Evolutionary conservation across 2,113 vertebrate genomes (phyloP).

Genomic region (Cheirogaleus medius): DNA sequence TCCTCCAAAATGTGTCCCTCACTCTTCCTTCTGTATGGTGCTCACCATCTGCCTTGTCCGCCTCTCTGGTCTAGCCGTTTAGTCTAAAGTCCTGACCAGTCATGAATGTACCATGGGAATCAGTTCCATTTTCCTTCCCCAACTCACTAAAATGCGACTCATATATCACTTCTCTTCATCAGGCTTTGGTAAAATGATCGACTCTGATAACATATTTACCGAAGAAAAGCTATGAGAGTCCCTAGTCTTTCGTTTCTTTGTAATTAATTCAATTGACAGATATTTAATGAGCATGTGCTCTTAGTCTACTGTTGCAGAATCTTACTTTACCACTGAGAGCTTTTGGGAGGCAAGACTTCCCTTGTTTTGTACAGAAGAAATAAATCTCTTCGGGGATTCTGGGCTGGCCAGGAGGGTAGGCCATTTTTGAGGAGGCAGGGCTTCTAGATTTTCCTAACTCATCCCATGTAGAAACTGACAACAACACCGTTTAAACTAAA

Average conservation of each 20-base stretch:
- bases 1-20: fast-evolving
- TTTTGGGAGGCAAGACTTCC: not conserved
- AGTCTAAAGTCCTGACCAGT: not conserved
- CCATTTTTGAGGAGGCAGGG: not conserved
- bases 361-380: not conserved
- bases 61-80: not conserved
- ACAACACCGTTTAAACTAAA: not conserved
- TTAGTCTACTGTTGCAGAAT: not conserved
- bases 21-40: fast-evolving
- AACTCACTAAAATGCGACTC: not conserved
- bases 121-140: not conserved
- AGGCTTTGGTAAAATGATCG: not conserved
- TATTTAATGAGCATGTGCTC: not conserved
- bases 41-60: not conserved
- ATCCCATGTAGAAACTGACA: not conserved
- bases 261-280: not conserved
- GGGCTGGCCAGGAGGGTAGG: not conserved
- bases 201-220: not conserved
- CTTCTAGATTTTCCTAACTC: not conserved
- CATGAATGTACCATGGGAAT: not conserved
- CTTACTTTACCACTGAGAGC: not conserved
- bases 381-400: not conserved
- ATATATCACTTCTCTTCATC: not conserved
- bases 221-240: not conserved
- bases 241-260: not conserved